These are phyloP conservation scores for Sakesphorus luctuosus DNA, from an alignment of 2,113 vertebrate species.

Conservation along the genomic window DNA sequence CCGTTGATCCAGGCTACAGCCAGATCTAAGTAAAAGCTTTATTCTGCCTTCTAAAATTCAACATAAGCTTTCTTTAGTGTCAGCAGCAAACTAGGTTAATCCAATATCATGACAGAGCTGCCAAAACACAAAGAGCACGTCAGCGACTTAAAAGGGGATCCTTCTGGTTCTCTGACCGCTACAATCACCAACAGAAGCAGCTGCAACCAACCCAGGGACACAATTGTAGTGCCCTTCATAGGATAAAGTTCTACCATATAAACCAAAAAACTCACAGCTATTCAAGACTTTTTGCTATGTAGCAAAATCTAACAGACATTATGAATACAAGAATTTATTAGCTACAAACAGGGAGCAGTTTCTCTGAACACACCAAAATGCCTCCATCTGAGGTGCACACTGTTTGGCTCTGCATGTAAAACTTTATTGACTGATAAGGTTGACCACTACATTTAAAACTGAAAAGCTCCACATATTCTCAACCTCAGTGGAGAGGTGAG, in stretches of 20 bases:
- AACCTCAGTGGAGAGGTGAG: background rate
- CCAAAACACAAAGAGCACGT: background rate
- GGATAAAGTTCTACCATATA: background rate
- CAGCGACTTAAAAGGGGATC: background rate
- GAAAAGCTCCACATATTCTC: background rate
- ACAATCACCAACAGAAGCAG: background rate
- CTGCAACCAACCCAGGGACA: background rate
- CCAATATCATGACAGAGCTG: background rate
- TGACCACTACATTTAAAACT: background rate
- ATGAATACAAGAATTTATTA: background rate
- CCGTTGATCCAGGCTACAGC: background rate
- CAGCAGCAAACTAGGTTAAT: conserved; percentile 13
- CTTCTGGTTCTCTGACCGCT: background rate
- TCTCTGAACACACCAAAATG: background rate
- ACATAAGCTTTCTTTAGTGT: background rate
- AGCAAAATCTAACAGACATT: background rate
- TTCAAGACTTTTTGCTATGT: background rate
- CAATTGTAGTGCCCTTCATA: background rate
- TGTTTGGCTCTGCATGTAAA: background rate
- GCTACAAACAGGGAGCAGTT: background rate
- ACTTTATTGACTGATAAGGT: background rate
- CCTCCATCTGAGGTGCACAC: background rate
- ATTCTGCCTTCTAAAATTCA: background rate
- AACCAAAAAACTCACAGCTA: background rate
- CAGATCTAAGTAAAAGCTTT: background rate